phyloP scores from a whole-genome alignment of 1,140 invertebrate species.

The Drosophila ohnishii region DNA sequence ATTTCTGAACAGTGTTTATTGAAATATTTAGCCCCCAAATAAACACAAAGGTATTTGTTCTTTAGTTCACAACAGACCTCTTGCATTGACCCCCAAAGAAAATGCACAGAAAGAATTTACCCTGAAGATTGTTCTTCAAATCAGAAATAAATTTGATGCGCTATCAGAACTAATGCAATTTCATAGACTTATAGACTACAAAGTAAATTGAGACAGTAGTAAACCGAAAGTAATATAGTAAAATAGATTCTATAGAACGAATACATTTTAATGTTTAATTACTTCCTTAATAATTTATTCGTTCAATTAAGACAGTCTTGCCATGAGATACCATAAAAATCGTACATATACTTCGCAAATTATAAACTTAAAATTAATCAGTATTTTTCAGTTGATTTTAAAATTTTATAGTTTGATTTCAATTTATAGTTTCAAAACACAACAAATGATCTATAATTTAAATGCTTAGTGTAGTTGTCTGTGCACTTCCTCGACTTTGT shows the following conservation, averaged over 20 bases:
- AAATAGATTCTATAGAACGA: too few species aligned
- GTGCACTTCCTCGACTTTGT: constrained; percentile 19
- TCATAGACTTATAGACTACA: neutral
- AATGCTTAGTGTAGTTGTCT: constrained; percentile 7
- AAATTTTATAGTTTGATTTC: neutral
- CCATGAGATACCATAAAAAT: neutral
- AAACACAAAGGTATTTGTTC: neutral
- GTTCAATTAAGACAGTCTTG: neutral
- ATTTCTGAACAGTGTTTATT: neutral
- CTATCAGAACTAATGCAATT: constrained; percentile 9
- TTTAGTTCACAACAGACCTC: neutral
- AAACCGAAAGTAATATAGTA: neutral
- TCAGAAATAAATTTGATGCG: constrained; percentile 17
- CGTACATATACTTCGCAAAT: neutral
- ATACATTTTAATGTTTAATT: neutral
- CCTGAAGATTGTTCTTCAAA: constrained; percentile 20
- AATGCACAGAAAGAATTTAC: constrained; percentile 2
- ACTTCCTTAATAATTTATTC: neutral
- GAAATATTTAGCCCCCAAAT: neutral
- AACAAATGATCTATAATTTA: neutral
- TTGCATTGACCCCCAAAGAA: constrained; percentile 28
- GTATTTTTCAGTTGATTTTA: neutral
- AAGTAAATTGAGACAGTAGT: neutral
- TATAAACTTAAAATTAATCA: too few species aligned
- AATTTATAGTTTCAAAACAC: neutral